Evolutionary conservation across 2,888 invertebrate species (phyloP).

Genomic region (Cerceris rybyensis): DNA sequence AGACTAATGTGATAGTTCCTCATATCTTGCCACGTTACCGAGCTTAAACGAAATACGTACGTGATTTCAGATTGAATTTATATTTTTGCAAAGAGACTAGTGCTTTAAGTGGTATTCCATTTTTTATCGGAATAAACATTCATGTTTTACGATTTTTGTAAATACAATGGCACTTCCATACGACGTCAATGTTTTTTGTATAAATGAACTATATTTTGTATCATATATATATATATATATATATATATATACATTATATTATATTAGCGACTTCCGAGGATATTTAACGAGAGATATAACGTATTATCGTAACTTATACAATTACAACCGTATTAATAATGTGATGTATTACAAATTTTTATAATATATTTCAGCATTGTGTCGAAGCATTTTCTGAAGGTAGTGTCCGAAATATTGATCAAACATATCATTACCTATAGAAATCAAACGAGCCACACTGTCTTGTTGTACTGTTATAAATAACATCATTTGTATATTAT

Average conservation of each 20-base stretch:
- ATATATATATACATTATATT: background rate
- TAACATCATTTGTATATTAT: conserved; percentile 21
- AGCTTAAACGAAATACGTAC: conserved; percentile 30
- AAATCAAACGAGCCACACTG: background rate
- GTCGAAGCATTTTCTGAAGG: background rate
- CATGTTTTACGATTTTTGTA: conserved; percentile 14
- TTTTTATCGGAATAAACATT: conserved; percentile 3
- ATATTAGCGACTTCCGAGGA: conserved; percentile 1
- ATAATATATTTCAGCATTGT: conserved; percentile 3
- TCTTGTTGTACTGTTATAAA: conserved; percentile 6
- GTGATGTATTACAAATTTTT: conserved; percentile 1
- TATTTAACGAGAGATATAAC: conserved; percentile 12
- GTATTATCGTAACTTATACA: conserved; percentile 5
- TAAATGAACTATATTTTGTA: conserved; percentile 20
- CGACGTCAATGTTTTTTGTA: conserved; percentile 12
- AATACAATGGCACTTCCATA: conserved; percentile 13
- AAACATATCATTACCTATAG: conserved; percentile 17
- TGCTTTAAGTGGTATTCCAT: conserved; percentile 5
- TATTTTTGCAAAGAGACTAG: background rate
- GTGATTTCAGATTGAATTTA: conserved; percentile 12
- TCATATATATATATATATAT: conserved; percentile 3
- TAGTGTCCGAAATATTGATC: conserved; percentile 34
- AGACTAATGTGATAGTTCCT: conserved; percentile 55
- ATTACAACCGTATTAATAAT: background rate
- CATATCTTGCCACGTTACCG: conserved; percentile 49